Base-by-base conservation (phyloP, 1,140 invertebrate species). In the Leptoteleia sp. region DNA sequence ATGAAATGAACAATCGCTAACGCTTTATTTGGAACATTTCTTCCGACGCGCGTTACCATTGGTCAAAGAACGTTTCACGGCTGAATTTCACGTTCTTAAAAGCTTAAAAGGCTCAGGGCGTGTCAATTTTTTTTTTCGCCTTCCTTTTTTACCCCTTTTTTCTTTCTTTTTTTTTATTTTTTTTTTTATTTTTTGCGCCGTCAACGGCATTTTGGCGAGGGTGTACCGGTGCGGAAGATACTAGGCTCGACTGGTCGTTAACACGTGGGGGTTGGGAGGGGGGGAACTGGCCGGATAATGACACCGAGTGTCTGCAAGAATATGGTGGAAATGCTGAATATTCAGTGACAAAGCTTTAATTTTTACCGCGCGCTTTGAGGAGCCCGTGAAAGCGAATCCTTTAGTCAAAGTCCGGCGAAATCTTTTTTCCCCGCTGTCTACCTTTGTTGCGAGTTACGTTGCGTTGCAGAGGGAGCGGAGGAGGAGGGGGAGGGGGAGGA, bases 341-440 rank as follows among this genome's bases (percentile, higher is more conserved):
- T 80, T 80, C 77, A 75, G 65, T 71, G 70, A 80, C 77, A 80
- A 80, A 76, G 77, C 77, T 80, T 80, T 80, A 67, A 80, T 80
- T 80, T 80, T 80, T 76, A 80, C 64, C 77, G 48, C 70, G 43
- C 65, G 71, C 77, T 80, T 80, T 80, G 70, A 80, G 77, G 37
- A 80, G 61, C 59, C 43, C 77, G 33, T 71, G 77, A 80, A 80
- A 80, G 77, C 71, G 71, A 79, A 75, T 73, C 77, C 70, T 71
- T 71, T 79, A 55, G 70, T 68, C 64, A 73, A 72, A 72, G 68
- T 79, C 76, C 70, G n/a, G 48, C 42, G 33, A 59, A 62, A 62
- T 78, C 67, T 70, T 79, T 73, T 71, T 79, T 64, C 22, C n/a
- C 43, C 15, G 11, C 19, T 16, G 13, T 62, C 55, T 57, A 38